These are phyloP conservation scores for Trichacis sp. DNA, from an alignment of 2,888 invertebrate species.

Conservation along the genomic window DNA sequence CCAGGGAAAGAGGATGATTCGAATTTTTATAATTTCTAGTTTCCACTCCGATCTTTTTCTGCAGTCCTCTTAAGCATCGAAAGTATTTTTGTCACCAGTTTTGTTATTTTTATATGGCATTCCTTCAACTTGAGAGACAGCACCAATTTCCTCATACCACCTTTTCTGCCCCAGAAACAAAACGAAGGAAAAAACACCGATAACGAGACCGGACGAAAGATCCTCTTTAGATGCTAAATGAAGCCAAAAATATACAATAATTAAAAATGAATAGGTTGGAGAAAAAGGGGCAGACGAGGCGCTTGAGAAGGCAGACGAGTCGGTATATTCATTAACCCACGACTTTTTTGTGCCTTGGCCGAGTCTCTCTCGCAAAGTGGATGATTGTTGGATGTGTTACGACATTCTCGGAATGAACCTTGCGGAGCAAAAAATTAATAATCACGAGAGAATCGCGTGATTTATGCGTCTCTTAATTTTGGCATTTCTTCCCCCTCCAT, in stretches of 20 bases:
- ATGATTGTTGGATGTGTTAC: conserved; percentile 32
- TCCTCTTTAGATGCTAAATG: conserved; percentile 1
- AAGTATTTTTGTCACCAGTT: too few relatives aligned
- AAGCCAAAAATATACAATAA: conserved; percentile 18
- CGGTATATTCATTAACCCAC: conserved; percentile 41
- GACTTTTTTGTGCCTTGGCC: conserved; percentile 27
- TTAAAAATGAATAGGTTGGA: conserved; percentile 32
- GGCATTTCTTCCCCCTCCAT: conserved; percentile 32
- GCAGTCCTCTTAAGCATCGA: too few relatives aligned
- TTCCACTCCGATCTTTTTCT: too few relatives aligned
- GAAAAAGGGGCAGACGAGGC: conserved; percentile 4
- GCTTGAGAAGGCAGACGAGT: conserved; percentile 21
- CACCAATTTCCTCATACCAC: not conserved
- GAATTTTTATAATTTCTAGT: too few relatives aligned
- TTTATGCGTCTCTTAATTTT: conserved; percentile 38
- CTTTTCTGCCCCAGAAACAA: not conserved
- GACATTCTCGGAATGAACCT: conserved; percentile 36
- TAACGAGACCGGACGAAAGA: conserved; percentile 10
- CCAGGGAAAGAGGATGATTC: too few relatives aligned
- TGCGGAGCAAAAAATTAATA: conserved; percentile 40
- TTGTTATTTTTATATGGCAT: too few relatives aligned
- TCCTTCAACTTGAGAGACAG: conserved; percentile 5
- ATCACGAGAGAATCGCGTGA: conserved; percentile 43
- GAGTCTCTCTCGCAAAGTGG: conserved; percentile 18
- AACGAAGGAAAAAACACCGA: conserved; percentile 9